Percentiles rank a stretch among this genome's conserved stretches.
phyloP scores from a whole-genome alignment of 2,113 vertebrate species.

The Ornithorhynchus anatinus region DNA sequence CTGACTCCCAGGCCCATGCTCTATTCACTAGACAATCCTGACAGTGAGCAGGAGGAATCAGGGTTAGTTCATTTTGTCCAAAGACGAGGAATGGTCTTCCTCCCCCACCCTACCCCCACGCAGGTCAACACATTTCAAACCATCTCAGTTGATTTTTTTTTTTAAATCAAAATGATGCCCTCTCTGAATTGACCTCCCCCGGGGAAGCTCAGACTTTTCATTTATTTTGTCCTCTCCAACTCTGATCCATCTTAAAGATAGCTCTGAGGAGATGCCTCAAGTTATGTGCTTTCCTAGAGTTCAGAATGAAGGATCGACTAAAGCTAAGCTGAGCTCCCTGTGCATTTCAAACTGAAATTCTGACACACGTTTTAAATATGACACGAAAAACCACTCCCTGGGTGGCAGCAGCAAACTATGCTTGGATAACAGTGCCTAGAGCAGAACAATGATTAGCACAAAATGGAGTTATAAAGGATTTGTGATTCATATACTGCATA shows the following conservation, averaged over 20 bases:
- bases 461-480: slow-evolving; percentile 29
- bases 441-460: slow-evolving; percentile 27
- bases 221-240: slow-evolving; percentile 15
- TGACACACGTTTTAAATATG: not conserved
- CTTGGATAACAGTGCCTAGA: not conserved
- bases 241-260: not conserved
- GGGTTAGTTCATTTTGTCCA: not conserved
- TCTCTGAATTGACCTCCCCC: not conserved
- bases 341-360: not conserved
- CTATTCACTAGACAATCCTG: not conserved
- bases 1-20: too few relatives aligned
- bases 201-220: not conserved
- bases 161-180: not conserved
- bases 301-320: slow-evolving; percentile 3
- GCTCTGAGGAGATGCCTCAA: not conserved
- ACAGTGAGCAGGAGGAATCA: not conserved
- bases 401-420: not conserved
- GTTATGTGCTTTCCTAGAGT: not conserved
- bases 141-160: not conserved
- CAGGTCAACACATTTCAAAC: not conserved
- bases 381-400: not conserved
- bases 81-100: not conserved
- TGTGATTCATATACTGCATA: slow-evolving; percentile 23
- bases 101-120: not conserved
- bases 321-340: slow-evolving; percentile 16